Percentiles rank a stretch among this genome's conserved stretches.
phyloP scores from a whole-genome alignment of 2,113 vertebrate genomes.

The Channa argus region DNA sequence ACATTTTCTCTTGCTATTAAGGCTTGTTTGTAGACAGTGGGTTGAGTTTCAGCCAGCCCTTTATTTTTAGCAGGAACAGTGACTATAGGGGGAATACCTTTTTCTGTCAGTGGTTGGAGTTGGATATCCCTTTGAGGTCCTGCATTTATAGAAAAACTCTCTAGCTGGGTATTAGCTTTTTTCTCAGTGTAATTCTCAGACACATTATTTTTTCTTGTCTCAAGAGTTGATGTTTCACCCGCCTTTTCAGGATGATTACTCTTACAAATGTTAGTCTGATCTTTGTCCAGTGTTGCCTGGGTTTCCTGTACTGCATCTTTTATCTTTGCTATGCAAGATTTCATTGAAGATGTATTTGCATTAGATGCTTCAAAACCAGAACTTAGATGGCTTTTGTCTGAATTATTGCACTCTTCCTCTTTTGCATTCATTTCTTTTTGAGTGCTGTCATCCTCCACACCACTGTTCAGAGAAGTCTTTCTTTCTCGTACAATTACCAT shows the following conservation, averaged over 20 bases:
- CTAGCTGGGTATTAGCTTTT: conserved; percentile 12
- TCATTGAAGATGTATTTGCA: conserved; percentile 24
- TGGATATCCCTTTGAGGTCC: conserved; percentile 38
- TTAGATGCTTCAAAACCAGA: conserved; percentile 25
- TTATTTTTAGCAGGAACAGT: conserved; percentile 64
- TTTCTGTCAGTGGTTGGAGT: conserved; percentile 33
- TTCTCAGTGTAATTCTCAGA: conserved; percentile 21
- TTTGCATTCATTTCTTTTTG: conserved; percentile 9
- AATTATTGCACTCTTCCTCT: conserved; percentile 20
- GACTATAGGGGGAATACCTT: conserved; percentile 16
- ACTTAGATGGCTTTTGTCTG: conserved; percentile 14
- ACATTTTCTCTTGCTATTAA: conserved; percentile 32
- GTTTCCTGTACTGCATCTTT: conserved; percentile 28
- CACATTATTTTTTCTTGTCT: conserved; percentile 22
- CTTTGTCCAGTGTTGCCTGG: conserved; percentile 17
- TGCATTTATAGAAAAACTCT: conserved; percentile 18
- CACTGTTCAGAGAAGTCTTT: conserved; percentile 5
- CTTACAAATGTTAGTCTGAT: conserved; percentile 20
- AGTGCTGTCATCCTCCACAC: conserved; percentile 6
- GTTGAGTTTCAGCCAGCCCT: conserved; percentile 56
- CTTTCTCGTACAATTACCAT: conserved; percentile 71
- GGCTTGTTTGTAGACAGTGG: conserved; percentile 43
- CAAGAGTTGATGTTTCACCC: conserved; percentile 25
- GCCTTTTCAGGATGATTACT: conserved; percentile 23
- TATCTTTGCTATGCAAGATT: conserved; percentile 2